These are phyloP conservation scores for Zapus hudsonius DNA, from an alignment of 2,113 vertebrate species.

Conservation along the genomic window DNA sequence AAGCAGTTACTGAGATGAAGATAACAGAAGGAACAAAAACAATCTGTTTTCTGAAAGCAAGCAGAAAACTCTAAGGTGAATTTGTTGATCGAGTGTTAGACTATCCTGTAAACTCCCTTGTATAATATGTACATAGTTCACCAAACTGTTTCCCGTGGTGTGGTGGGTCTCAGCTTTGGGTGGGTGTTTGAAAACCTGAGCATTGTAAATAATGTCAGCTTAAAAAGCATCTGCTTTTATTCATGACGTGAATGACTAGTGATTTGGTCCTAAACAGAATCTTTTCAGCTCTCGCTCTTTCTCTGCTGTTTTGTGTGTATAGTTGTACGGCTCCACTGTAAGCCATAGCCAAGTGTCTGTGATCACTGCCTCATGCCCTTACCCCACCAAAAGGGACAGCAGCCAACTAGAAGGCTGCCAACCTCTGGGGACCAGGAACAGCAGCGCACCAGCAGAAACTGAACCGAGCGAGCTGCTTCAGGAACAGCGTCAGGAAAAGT, in stretches of 20 bases:
- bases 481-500: not conserved
- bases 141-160: constrained; percentile 64
- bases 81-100: constrained; percentile 60
- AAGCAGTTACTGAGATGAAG: constrained; percentile 3
- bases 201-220: constrained; percentile 77
- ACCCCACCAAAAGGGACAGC: not conserved
- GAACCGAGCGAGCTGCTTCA: constrained; percentile 1
- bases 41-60: constrained; percentile 53
- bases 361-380: constrained; percentile 57
- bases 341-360: constrained; percentile 66
- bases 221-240: constrained; percentile 70
- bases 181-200: constrained; percentile 69
- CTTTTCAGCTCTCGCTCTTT: constrained; percentile 66
- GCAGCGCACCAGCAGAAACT: constrained; percentile 61
- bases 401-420: not conserved
- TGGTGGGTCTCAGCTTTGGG: constrained; percentile 70
- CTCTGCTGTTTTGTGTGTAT: constrained; percentile 55
- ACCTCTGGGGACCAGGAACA: not conserved
- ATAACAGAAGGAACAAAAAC: constrained; percentile 18
- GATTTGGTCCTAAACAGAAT: constrained; percentile 70
- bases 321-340: constrained; percentile 59
- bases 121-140: constrained; percentile 82
- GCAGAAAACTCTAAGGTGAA: constrained; percentile 28
- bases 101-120: constrained; percentile 75
- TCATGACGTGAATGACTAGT: constrained; percentile 65